phyloP scores from a whole-genome alignment of 2,888 invertebrate genomes.

The Zygogramma bicolorata region DNA sequence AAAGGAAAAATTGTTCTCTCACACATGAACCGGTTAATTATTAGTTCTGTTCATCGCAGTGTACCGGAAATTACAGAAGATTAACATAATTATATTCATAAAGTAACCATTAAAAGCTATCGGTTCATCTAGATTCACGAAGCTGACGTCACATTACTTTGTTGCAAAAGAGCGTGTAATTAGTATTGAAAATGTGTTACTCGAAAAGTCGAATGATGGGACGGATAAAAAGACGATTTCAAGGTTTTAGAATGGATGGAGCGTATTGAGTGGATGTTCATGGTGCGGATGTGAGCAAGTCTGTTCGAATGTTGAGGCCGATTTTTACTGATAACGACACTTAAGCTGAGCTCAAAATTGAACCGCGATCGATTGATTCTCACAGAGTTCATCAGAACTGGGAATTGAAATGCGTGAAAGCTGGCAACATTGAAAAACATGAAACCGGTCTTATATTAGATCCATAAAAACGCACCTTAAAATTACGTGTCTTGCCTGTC shows the following conservation, averaged over 20 bases:
- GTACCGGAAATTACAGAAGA: conserved; percentile 37
- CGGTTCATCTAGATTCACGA: conserved; percentile 36
- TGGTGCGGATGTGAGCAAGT: neutral
- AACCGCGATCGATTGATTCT: no score
- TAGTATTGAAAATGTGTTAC: conserved; percentile 6
- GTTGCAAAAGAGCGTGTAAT: conserved; percentile 21
- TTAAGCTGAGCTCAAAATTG: no score
- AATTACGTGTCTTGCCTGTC: no score
- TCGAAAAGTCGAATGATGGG: conserved; percentile 5
- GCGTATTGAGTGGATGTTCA: neutral
- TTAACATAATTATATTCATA: conserved; percentile 40
- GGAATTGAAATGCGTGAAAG: no score
- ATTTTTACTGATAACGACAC: neutral
- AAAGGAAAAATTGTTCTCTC: conserved; percentile 11
- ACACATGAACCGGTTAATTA: conserved; percentile 23
- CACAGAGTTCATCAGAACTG: no score
- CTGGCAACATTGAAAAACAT: no score
- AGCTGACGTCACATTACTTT: conserved; percentile 30
- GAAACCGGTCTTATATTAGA: no score
- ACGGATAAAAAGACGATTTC: neutral
- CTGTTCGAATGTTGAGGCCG: neutral
- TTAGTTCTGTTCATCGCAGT: conserved; percentile 11
- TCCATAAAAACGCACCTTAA: no score
- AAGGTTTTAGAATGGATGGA: conserved; percentile 6
- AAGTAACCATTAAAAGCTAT: conserved; percentile 33